Evolutionary conservation across 2,888 invertebrate species (phyloP).

Genomic region (Augiades crinisus): DNA sequence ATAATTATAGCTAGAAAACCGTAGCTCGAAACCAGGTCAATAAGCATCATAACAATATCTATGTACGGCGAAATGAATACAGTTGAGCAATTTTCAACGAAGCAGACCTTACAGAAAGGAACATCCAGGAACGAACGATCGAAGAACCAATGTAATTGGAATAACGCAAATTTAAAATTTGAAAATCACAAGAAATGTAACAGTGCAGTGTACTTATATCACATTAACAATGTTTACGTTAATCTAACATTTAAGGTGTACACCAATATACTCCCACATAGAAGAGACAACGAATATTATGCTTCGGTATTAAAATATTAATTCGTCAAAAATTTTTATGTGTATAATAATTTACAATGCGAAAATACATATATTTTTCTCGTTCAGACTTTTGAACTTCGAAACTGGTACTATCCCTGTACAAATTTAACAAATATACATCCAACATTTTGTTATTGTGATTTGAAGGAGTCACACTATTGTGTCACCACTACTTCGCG

Average conservation of each 20-base stretch:
- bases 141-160: conserved; percentile 46
- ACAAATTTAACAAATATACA: conserved; percentile 75
- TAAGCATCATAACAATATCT: conserved; percentile 12
- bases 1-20: conserved; percentile 2
- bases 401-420: conserved; percentile 74
- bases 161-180: conserved; percentile 64
- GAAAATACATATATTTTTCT: conserved; percentile 72
- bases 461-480: conserved; percentile 59
- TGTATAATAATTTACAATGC: conserved; percentile 77
- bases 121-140: conserved; percentile 72
- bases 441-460: conserved; percentile 75
- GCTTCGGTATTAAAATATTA: conserved; percentile 76
- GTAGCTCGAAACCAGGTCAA: conserved; percentile 12
- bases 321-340: conserved; percentile 72
- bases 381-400: conserved; percentile 79
- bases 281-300: conserved; percentile 68
- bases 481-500: conserved; percentile 23
- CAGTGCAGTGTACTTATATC: conserved; percentile 64
- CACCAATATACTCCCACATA: conserved; percentile 61
- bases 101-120: conserved; percentile 58
- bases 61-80: conserved; percentile 53
- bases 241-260: conserved; percentile 68
- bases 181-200: conserved; percentile 54
- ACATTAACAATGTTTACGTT: conserved; percentile 60
- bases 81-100: conserved; percentile 74